Conservation (phyloP, 2,113 vertebrate genomes). For the Eurypyga helias region DNA sequence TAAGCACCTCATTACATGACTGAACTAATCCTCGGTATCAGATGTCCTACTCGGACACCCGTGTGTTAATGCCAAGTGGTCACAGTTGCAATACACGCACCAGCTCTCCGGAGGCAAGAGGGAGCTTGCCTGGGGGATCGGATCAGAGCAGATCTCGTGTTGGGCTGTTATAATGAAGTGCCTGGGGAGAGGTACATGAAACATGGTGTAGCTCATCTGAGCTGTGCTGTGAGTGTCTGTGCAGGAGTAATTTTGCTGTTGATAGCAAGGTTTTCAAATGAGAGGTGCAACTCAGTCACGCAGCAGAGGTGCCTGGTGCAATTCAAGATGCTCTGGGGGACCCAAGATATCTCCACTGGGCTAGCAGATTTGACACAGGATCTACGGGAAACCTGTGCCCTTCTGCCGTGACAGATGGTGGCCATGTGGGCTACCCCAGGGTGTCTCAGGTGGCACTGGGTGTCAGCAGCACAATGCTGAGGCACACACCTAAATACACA, state of each 20-base stretch:
- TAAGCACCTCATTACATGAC: neutral
- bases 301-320: neutral
- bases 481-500: neutral
- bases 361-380: slow-evolving; percentile 28
- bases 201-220: neutral
- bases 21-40: neutral
- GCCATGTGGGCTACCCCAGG: neutral
- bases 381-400: neutral
- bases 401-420: neutral
- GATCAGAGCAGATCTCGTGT: neutral
- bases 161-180: slow-evolving; percentile 5
- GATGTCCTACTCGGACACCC: neutral
- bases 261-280: neutral
- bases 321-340: slow-evolving; percentile 21
- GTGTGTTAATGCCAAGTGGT: neutral
- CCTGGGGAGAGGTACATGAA: slow-evolving; percentile 5
- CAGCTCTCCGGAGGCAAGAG: neutral
- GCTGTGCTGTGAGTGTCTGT: neutral
- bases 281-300: neutral
- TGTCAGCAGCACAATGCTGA: neutral
- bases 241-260: neutral
- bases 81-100: neutral
- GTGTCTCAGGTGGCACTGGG: neutral
- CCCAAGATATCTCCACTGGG: neutral
- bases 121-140: neutral